Evolutionary conservation across 1,140 invertebrate genomes (phyloP).

Genomic region (Diploscapter pachys): DNA sequence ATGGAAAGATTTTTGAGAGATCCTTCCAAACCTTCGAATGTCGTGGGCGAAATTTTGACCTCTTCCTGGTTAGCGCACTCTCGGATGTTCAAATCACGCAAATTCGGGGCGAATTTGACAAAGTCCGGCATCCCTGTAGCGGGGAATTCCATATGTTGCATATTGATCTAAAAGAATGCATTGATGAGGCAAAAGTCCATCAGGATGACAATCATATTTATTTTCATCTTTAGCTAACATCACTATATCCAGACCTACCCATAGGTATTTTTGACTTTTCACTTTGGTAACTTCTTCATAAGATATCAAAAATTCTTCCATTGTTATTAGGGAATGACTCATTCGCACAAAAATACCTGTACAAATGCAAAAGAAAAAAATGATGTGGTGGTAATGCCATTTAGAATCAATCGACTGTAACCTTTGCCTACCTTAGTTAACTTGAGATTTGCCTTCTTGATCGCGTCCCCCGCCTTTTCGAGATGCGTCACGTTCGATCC

Average conservation of each 20-base stretch:
- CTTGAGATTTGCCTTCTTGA: slow-evolving; percentile 25
- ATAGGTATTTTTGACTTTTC: too few species aligned
- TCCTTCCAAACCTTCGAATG: slow-evolving; percentile 28
- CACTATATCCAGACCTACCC: too few species aligned
- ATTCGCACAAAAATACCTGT: slow-evolving; percentile 1
- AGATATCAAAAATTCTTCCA: not conserved
- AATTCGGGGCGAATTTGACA: slow-evolving; percentile 14
- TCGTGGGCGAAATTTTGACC: slow-evolving; percentile 6
- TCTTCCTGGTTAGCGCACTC: slow-evolving; percentile 20
- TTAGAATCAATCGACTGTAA: too few species aligned
- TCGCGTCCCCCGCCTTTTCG: slow-evolving; percentile 18
- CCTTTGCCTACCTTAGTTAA: slow-evolving; percentile 5
- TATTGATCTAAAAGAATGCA: slow-evolving; percentile 23
- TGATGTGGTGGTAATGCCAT: too few species aligned
- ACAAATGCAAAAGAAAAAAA: not conserved
- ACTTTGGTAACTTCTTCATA: not conserved
- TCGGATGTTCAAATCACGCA: slow-evolving; percentile 25
- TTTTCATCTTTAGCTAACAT: not conserved
- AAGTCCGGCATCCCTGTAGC: slow-evolving; percentile 17
- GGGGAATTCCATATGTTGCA: slow-evolving; percentile 38
- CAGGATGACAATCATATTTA: not conserved
- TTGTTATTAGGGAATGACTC: too few species aligned
- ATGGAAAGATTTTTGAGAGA: slow-evolving; percentile 32
- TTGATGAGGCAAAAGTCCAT: not conserved
- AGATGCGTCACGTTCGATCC: slow-evolving; percentile 31